phyloP scores from a whole-genome alignment of 2,888 invertebrate species.

The Tipula unca region DNA sequence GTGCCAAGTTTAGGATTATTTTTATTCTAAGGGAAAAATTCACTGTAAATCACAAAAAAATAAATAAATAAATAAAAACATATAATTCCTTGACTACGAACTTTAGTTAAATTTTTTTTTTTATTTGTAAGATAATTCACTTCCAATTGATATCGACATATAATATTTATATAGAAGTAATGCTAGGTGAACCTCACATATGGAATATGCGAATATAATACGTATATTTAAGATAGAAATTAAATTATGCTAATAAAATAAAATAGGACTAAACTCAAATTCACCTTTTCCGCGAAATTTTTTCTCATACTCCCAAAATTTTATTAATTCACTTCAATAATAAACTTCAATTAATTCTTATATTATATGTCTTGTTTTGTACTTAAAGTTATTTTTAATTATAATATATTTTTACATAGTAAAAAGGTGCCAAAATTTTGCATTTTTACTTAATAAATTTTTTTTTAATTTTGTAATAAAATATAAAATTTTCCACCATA shows the following conservation, averaged over 20 bases:
- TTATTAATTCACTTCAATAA: neutral
- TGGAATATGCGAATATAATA: too few species aligned
- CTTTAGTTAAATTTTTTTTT: too few species aligned
- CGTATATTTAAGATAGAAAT: neutral
- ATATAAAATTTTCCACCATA: neutral
- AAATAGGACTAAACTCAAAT: neutral
- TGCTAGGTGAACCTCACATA: too few species aligned
- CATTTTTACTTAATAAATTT: neutral
- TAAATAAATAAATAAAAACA: too few species aligned
- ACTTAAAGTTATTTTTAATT: neutral
- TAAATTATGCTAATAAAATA: too few species aligned
- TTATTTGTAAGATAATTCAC: neutral
- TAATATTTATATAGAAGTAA: too few species aligned
- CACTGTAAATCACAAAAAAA: too few species aligned
- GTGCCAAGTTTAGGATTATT: neutral
- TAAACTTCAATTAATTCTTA: neutral
- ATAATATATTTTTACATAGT: neutral
- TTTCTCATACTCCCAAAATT: neutral
- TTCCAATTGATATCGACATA: neutral
- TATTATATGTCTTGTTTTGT: neutral
- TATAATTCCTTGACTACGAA: too few species aligned
- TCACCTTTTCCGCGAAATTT: neutral
- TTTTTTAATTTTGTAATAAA: neutral
- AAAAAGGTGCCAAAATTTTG: neutral
- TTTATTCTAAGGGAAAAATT: too few species aligned